A percentile compares a stretch with the other conserved stretches of the same genome.
These are phyloP conservation scores for Eumacrocentrus americanus DNA, from an alignment of 2,888 invertebrate genomes.

Conservation along the genomic window DNA sequence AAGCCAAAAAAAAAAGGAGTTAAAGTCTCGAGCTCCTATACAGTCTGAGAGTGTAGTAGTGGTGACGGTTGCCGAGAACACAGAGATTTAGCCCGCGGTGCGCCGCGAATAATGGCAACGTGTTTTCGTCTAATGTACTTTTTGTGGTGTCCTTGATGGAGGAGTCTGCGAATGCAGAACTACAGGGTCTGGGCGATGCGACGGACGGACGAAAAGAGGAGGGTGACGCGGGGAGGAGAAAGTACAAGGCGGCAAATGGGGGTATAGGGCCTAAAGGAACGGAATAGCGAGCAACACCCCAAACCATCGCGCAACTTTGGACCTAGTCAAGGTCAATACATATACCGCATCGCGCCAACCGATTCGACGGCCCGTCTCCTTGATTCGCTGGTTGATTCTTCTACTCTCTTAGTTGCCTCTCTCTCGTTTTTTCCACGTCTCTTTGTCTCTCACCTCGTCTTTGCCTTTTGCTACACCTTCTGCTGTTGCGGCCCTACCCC, in stretches of 20 bases:
- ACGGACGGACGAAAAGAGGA: constrained; percentile 23
- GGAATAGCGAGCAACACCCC: constrained; percentile 45
- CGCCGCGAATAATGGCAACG: constrained; percentile 57
- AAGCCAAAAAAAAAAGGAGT: constrained; percentile 1
- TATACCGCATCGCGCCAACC: constrained; percentile 41
- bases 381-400: constrained; percentile 21
- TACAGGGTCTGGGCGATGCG: constrained; percentile 47
- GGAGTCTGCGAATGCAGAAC: constrained; percentile 62
- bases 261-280: constrained; percentile 41
- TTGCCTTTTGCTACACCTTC: constrained; percentile 25
- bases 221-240: neutral
- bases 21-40: neutral
- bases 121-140: constrained; percentile 62
- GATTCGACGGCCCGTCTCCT: constrained; percentile 20
- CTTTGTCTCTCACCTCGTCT: constrained; percentile 14
- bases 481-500: constrained; percentile 29
- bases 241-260: constrained; percentile 31
- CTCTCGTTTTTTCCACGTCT: constrained; percentile 14
- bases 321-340: constrained; percentile 60
- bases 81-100: constrained; percentile 27
- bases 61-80: constrained; percentile 11
- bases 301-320: constrained; percentile 58
- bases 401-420: constrained; percentile 18
- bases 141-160: constrained; percentile 61
- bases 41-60: constrained; percentile 6